Conservation (phyloP, 2,888 invertebrate species). For the Spilosoma lubricipeda region DNA sequence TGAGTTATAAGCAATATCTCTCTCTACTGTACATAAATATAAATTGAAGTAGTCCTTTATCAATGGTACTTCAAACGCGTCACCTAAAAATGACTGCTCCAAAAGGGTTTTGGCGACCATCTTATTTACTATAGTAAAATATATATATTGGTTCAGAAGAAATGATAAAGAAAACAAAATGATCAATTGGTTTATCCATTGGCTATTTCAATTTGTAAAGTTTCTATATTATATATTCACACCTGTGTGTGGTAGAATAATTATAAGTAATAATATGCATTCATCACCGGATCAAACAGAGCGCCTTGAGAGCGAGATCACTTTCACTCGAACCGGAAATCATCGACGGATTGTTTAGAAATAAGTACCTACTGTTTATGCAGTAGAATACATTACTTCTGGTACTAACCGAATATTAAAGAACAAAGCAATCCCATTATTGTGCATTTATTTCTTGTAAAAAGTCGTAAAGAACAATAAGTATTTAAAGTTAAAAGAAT, state of each 20-base stretch:
- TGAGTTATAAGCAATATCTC: no score
- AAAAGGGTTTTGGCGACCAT: neutral
- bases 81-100: no score
- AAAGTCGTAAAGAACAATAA: neutral
- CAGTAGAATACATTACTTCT: slow-evolving; percentile 1
- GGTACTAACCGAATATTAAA: neutral
- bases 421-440: neutral
- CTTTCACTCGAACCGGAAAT: slow-evolving; percentile 60
- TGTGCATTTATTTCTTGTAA: neutral
- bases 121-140: no score
- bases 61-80: no score
- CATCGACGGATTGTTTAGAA: slow-evolving; percentile 33
- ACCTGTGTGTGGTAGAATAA: slow-evolving; percentile 26
- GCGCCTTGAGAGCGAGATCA: slow-evolving; percentile 27
- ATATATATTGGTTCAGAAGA: no score
- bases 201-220: neutral
- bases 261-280: slow-evolving; percentile 37
- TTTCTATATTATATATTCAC: neutral
- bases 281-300: slow-evolving; percentile 31
- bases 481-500: neutral
- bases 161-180: neutral
- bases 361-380: slow-evolving; percentile 28
- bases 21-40: no score
- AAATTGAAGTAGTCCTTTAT: no score
- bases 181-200: neutral